A percentile compares a stretch with the other conserved stretches of the same genome.
These are phyloP conservation scores for Caenorhabditis macrosperma DNA, from an alignment of 2,888 invertebrate genomes.

Conservation along the genomic window DNA sequence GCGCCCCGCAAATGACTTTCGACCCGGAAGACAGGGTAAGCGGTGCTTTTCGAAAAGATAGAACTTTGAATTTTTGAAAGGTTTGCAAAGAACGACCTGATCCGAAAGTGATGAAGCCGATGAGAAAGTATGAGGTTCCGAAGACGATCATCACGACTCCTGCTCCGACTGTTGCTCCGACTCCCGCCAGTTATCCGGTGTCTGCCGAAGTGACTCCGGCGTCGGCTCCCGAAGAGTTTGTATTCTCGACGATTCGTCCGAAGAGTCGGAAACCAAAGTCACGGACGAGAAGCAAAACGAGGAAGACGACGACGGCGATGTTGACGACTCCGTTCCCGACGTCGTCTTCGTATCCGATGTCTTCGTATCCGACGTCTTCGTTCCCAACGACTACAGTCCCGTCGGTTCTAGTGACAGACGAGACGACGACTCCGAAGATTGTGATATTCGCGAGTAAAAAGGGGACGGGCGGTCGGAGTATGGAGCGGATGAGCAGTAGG, in stretches of 20 bases:
- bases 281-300: slow-evolving; percentile 30
- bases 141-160: slow-evolving; percentile 56
- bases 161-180: slow-evolving; percentile 36
- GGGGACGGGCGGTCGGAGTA: neutral
- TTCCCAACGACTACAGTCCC: slow-evolving; percentile 3
- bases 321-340: slow-evolving; percentile 5
- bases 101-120: slow-evolving; percentile 35
- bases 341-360: neutral
- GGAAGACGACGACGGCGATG: slow-evolving; percentile 26
- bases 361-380: neutral
- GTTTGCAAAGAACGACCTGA: slow-evolving; percentile 52
- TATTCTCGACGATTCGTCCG: slow-evolving; percentile 64
- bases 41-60: neutral
- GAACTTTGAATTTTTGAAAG: slow-evolving; percentile 4
- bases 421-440: slow-evolving; percentile 35
- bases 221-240: slow-evolving; percentile 61
- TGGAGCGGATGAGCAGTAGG: neutral
- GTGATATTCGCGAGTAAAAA: slow-evolving; percentile 49
- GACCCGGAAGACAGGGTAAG: slow-evolving; percentile 66
- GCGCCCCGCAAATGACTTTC: slow-evolving; percentile 65
- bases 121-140: slow-evolving; percentile 50
- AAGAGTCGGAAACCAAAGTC: slow-evolving; percentile 52
- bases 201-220: slow-evolving; percentile 29
- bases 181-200: slow-evolving; percentile 19
- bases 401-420: neutral